phyloP scores from a whole-genome alignment of 2,888 invertebrate species.

The Camptogramma bilineatum region DNA sequence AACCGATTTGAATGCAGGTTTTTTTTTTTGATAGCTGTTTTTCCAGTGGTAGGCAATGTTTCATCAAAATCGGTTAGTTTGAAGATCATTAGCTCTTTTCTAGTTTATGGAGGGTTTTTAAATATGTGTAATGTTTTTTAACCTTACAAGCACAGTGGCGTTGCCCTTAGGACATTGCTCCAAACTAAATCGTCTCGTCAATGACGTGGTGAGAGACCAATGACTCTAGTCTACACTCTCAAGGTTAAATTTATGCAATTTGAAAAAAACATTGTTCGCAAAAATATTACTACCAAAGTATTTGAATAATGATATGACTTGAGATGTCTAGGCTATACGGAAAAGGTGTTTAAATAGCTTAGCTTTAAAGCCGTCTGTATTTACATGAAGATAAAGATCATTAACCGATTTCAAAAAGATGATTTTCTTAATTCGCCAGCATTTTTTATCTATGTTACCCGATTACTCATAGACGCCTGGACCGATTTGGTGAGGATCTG shows the following conservation, averaged over 20 bases:
- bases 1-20: too few species aligned
- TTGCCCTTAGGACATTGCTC: conserved; percentile 32
- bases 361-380: neutral
- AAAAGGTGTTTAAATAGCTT: neutral
- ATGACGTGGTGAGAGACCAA: conserved; percentile 28
- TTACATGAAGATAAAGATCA: neutral
- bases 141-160: conserved; percentile 16
- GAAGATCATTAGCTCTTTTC: too few species aligned
- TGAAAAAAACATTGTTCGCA: neutral
- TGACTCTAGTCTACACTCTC: conserved; percentile 18
- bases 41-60: too few species aligned
- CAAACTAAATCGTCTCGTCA: conserved; percentile 26
- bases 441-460: too few species aligned
- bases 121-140: neutral
- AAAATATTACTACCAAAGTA: neutral
- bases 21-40: too few species aligned
- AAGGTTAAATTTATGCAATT: conserved; percentile 25
- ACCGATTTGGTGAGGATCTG: too few species aligned
- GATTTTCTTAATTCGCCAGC: too few species aligned
- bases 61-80: too few species aligned
- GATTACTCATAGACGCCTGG: too few species aligned
- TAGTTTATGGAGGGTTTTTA: too few species aligned
- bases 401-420: too few species aligned
- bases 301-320: neutral
- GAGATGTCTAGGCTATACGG: neutral